Conservation (phyloP, 2,797 vertebrate genomes). For the Darevskia mixta region DNA sequence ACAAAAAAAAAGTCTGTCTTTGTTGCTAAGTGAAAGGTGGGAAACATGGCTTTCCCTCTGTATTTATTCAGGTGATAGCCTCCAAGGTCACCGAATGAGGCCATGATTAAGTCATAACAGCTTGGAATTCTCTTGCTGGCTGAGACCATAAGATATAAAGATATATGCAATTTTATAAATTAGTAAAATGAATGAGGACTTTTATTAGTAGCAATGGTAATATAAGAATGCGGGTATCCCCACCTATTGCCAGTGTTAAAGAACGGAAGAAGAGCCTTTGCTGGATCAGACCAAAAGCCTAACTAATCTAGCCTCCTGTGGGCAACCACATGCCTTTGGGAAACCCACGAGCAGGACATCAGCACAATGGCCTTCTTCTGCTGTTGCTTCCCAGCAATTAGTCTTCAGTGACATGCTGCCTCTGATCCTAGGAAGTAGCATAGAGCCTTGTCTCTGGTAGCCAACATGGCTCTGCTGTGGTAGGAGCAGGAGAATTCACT, state of each 20-base stretch:
- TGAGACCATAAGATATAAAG: neutral
- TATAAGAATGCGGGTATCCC: neutral
- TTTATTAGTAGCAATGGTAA: neutral
- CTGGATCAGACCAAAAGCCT: neutral
- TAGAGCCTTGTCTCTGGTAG: neutral
- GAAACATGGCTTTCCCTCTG: slow-evolving; percentile 18
- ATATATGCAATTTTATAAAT: neutral
- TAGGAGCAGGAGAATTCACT: neutral
- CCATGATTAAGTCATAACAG: neutral
- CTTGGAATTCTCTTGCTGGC: neutral
- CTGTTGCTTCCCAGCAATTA: neutral
- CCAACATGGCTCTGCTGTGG: neutral
- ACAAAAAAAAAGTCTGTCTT: slow-evolving; percentile 47
- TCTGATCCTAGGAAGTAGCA: neutral
- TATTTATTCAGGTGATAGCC: slow-evolving; percentile 73
- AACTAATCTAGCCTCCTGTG: neutral
- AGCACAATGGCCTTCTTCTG: neutral
- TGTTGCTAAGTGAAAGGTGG: slow-evolving; percentile 59
- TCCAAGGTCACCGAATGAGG: neutral
- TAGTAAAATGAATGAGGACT: neutral
- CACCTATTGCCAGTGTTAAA: neutral
- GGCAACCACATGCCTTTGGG: neutral
- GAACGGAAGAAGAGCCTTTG: neutral
- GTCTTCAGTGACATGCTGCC: neutral
- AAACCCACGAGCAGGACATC: neutral